Evolutionary conservation across 2,888 invertebrate genomes (phyloP), one percentile per base, ranked within the genome.

Genomic region (Bellardia bayeri): DNA sequence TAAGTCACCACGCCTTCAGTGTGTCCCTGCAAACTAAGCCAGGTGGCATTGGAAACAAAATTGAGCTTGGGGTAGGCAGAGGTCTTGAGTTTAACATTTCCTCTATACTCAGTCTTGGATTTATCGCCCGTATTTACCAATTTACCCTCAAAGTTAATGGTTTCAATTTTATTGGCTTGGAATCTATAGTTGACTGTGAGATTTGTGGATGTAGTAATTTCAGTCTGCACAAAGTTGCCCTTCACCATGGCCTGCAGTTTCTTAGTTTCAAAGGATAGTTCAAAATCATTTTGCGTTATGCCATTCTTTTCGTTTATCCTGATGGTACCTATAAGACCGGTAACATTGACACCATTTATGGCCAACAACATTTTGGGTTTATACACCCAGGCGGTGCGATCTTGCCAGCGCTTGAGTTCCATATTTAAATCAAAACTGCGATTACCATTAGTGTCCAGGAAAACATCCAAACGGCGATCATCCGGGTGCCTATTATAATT

Each of bases 11-110:
- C 95, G 30, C 96, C 94, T 91, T 97, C 97, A 0, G 96, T 93
- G 89, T 97, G 97, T 16, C 95, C 96, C 90, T 96, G 95, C 1
- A 96, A 95, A 93, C 95, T 96, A 94, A 97, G 94, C 94, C 96
- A 96, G 88, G 95, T 95, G 3, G 90, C 89, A 66, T 95, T 95
- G 0, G 96, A 94, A 83, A 95, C 95, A 91, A 97, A 96, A 92
- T 97, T 96, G 82, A 96, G 95, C 56, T 95, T 95, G 0, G 97
- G 96, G 93, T 97, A 97, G 0, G 97, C 97, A 0, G 97, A 96
- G 13, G 97, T 96, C 83, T 95, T 95, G 89, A 98, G 94, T 63
- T 95, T 95, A 72, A 97, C 92, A 82, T 96, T 95, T 0, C 96
- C 96, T 64, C 95, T 95, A 76, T 93, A 93, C 71, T 94, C 93